Conservation (phyloP, 2,888 invertebrate genomes). For the Limnephilus rhombicus region DNA sequence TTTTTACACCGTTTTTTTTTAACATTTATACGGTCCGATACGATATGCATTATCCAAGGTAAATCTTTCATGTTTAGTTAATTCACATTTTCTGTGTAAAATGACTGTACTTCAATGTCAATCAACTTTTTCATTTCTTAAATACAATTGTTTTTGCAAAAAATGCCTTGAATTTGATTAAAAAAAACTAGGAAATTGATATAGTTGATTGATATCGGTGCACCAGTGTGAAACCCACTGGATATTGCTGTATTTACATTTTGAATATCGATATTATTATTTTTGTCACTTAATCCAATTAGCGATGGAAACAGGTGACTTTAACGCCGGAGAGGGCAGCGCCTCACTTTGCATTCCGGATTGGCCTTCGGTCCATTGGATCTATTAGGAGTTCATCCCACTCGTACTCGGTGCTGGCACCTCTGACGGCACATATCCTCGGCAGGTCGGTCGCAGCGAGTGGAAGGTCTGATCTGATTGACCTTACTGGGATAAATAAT, state of each 20-base stretch:
- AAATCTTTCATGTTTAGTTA: too few species aligned
- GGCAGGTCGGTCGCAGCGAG: background rate
- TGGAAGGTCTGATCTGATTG: background rate
- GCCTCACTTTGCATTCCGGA: constrained; percentile 30
- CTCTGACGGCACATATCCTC: constrained; percentile 22
- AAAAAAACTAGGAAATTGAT: background rate
- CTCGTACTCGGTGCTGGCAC: background rate
- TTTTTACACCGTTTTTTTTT: too few species aligned
- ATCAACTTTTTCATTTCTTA: background rate
- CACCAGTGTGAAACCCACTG: background rate
- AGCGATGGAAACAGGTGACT: background rate
- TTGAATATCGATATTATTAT: background rate
- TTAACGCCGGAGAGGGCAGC: constrained; percentile 5
- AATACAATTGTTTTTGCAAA: background rate
- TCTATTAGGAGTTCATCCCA: constrained; percentile 30
- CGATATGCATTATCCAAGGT: too few species aligned
- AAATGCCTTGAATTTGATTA: background rate
- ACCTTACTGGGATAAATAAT: constrained; percentile 11
- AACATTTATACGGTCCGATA: too few species aligned
- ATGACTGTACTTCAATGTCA: background rate
- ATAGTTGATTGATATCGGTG: background rate
- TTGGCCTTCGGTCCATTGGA: constrained; percentile 10
- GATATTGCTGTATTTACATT: background rate
- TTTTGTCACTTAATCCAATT: constrained; percentile 3
- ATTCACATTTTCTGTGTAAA: background rate